Base-by-base conservation (phyloP, 2,888 invertebrate genomes). In the Ochropleura leucogaster region DNA sequence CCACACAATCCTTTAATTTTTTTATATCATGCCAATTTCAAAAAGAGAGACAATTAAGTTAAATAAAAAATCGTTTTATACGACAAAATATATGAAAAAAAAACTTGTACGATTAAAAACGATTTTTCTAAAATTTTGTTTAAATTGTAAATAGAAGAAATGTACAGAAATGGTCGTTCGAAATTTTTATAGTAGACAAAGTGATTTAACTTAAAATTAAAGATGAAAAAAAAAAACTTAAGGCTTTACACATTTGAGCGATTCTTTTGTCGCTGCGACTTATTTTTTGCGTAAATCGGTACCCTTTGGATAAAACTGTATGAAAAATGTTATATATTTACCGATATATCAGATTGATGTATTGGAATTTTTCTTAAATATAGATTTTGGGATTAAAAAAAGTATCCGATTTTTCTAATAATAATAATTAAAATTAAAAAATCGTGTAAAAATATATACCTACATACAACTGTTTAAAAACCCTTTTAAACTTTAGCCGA, bases 361-460 rank as follows among this genome's bases (percentile, higher is more conserved):
- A 67, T 78, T 66, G 68, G 68, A 51, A 30, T 20, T 65, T 71
- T 82, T 76, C 72, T 82, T 78, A 77, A 66, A 79, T 80, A 82
- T 82, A 85, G 79, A 79, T 69, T 83, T 86, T 86, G 80, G 77
- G 74, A 80, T 80, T 76, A 74, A 67, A 60, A n/a, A 68, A 74
- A 77, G 67, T 86, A 82, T 85, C 80, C 75, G 63, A 82, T 79
- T 82, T 80, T 86, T 83, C 83, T 86, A 86, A 79, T 82, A 75
- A 76, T 85, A 79, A 82, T 84, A 65, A 75, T 78, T 74, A 71
- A 74, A 78, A 40, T 55, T 18, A n/a, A 62, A 62, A 83, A 74
- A 71, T 62, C 65, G 76, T 84, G 80, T 83, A 80, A 60, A 83
- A 66, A 79, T 62, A 73, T 75, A 77, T 75, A 75, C 79, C 62